Evolutionary conservation across 2,888 invertebrate genomes (phyloP).

Genomic region (Chydorus sphaericus): DNA sequence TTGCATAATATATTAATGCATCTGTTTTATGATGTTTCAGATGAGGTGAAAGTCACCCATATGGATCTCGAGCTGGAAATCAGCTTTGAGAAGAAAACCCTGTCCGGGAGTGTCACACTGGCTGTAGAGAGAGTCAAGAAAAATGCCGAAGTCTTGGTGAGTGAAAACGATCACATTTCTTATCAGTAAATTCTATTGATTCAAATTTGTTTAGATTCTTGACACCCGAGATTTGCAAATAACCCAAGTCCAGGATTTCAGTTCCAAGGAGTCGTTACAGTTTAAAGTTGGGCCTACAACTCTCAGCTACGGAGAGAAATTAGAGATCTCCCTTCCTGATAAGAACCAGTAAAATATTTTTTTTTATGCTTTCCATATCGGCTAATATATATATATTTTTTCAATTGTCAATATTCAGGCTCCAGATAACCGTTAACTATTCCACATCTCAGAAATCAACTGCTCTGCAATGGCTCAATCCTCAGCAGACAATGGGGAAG

Average conservation of each 20-base stretch:
- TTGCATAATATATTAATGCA: background rate
- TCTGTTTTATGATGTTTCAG: slow-evolving; percentile 37
- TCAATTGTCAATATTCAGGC: slow-evolving; percentile 16
- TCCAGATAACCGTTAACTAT: slow-evolving; percentile 41
- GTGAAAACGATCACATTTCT: slow-evolving; percentile 24
- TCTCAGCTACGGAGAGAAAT: slow-evolving; percentile 56
- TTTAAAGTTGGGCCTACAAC: slow-evolving; percentile 45
- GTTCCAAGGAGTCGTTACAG: slow-evolving; percentile 37
- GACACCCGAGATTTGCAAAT: slow-evolving; percentile 59
- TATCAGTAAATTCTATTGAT: no score
- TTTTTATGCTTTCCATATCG: no score
- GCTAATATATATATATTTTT: no score
- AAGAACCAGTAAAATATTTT: no score
- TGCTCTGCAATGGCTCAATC: slow-evolving; percentile 77
- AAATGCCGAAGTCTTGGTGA: slow-evolving; percentile 43
- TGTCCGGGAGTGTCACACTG: slow-evolving; percentile 51
- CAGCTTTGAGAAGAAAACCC: slow-evolving; percentile 50
- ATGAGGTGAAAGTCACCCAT: slow-evolving; percentile 46
- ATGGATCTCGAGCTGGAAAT: slow-evolving; percentile 46
- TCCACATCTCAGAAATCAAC: slow-evolving; percentile 62
- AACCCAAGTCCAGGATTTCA: slow-evolving; percentile 39
- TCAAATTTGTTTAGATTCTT: slow-evolving; percentile 56
- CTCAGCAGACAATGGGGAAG: slow-evolving; percentile 76
- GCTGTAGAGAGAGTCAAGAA: slow-evolving; percentile 40
- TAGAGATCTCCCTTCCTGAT: slow-evolving; percentile 50